A percentile compares a stretch with the other conserved stretches of the same genome.
These are phyloP conservation scores for Drosophila ironensis DNA, from an alignment of 1,140 invertebrate genomes.

Conservation along the genomic window DNA sequence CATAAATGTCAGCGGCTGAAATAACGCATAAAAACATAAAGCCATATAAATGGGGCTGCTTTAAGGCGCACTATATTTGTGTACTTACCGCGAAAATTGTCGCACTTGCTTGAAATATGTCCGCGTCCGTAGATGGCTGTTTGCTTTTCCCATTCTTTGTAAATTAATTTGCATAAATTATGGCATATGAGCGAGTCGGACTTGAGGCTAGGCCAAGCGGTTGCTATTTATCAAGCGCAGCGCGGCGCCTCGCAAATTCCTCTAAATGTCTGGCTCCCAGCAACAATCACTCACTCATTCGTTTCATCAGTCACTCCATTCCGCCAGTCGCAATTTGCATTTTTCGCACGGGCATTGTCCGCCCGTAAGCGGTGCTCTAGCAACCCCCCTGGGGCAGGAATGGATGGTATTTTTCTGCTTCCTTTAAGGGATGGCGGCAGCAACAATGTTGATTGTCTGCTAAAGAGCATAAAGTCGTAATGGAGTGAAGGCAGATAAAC, in stretches of 20 bases:
- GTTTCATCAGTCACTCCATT: slow-evolving; percentile 44
- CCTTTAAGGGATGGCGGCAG: slow-evolving; percentile 9
- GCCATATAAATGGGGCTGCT: slow-evolving; percentile 80
- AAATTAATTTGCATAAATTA: slow-evolving; percentile 80
- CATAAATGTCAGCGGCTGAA: slow-evolving; percentile 78
- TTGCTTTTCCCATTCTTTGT: slow-evolving; percentile 29
- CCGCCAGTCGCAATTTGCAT: slow-evolving; percentile 70
- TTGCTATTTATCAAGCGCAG: slow-evolving; percentile 61
- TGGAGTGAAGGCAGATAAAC: slow-evolving; percentile 78
- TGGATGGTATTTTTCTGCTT: not conserved
- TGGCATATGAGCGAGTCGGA: slow-evolving; percentile 63
- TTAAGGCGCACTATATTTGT: slow-evolving; percentile 75
- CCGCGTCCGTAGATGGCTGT: slow-evolving; percentile 20
- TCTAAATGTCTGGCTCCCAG: slow-evolving; percentile 41
- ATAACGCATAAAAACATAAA: slow-evolving; percentile 79
- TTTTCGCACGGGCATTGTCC: slow-evolving; percentile 70
- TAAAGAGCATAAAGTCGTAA: slow-evolving; percentile 80
- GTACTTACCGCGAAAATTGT: slow-evolving; percentile 69
- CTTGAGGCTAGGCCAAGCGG: slow-evolving; percentile 56
- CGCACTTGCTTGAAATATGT: slow-evolving; percentile 69
- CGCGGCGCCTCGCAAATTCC: slow-evolving; percentile 40
- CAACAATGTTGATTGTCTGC: slow-evolving; percentile 77
- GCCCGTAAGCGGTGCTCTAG: slow-evolving; percentile 10
- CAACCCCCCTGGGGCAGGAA: not conserved
- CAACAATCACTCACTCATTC: slow-evolving; percentile 64